Percentiles rank a stretch among this genome's conserved stretches.
Evolutionary conservation across 2,113 vertebrate species (phyloP).

Genomic region (Cavia porcellus): DNA sequence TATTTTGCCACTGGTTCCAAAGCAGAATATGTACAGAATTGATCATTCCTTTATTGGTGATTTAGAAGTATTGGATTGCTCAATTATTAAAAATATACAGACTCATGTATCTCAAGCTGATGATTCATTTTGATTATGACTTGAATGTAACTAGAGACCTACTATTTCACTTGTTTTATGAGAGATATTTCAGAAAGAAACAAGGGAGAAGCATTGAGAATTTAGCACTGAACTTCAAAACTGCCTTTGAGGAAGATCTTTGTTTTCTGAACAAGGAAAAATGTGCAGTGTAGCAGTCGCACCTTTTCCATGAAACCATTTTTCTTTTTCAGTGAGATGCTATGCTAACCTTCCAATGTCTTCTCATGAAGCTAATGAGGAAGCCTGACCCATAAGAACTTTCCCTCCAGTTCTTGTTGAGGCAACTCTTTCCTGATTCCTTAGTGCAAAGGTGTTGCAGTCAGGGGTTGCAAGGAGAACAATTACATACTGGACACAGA

Average conservation of each 20-base stretch:
- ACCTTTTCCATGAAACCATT: neutral
- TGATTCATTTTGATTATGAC: neutral
- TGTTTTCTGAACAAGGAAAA: neutral
- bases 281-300: neutral
- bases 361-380: neutral
- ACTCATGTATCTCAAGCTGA: neutral
- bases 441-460: neutral
- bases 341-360: neutral
- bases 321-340: neutral
- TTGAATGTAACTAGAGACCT: neutral
- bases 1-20: neutral
- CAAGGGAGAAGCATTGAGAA: neutral
- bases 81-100: slow-evolving; percentile 50
- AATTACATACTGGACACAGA: no score
- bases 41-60: neutral
- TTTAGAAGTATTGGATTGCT: slow-evolving; percentile 12
- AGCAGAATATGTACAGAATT: neutral
- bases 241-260: neutral
- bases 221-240: neutral
- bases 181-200: neutral
- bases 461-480: no score
- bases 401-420: neutral
- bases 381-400: neutral
- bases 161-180: slow-evolving; percentile 3
- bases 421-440: neutral